These are phyloP conservation scores for Hemichromis elongatus DNA, from an alignment of 2,113 vertebrate species.

Conservation along the genomic window DNA sequence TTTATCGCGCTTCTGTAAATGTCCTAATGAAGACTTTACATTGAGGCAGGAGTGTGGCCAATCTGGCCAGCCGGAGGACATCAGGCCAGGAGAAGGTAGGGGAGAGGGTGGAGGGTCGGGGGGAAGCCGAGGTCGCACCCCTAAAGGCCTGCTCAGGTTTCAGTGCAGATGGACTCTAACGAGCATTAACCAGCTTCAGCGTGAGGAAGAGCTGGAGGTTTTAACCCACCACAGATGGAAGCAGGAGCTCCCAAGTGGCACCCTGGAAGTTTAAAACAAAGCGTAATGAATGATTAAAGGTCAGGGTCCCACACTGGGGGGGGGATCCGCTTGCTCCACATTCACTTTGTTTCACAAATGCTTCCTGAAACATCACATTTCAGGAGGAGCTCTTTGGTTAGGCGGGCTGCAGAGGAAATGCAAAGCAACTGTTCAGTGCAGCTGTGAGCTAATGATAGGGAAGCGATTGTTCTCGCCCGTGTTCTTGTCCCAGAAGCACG, in stretches of 20 bases:
- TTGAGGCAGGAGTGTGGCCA: background rate
- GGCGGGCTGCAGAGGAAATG: background rate
- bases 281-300: slow-evolving; percentile 17
- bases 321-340: background rate
- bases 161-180: slow-evolving; percentile 45
- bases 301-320: background rate
- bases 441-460: background rate
- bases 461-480: background rate
- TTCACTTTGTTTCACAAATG: background rate
- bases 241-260: background rate
- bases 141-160: slow-evolving; percentile 41
- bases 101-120: slow-evolving; percentile 20
- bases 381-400: background rate
- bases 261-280: background rate
- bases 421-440: background rate
- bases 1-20: background rate
- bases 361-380: background rate
- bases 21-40: background rate
- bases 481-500: background rate
- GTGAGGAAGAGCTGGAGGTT: background rate
- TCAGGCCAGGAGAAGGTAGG: background rate
- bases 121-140: background rate
- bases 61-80: slow-evolving; percentile 30
- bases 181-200: slow-evolving; percentile 17
- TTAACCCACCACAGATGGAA: slow-evolving; percentile 19